phyloP scores from a whole-genome alignment of 2,888 invertebrate genomes.

The Aleiodes alternator region DNA sequence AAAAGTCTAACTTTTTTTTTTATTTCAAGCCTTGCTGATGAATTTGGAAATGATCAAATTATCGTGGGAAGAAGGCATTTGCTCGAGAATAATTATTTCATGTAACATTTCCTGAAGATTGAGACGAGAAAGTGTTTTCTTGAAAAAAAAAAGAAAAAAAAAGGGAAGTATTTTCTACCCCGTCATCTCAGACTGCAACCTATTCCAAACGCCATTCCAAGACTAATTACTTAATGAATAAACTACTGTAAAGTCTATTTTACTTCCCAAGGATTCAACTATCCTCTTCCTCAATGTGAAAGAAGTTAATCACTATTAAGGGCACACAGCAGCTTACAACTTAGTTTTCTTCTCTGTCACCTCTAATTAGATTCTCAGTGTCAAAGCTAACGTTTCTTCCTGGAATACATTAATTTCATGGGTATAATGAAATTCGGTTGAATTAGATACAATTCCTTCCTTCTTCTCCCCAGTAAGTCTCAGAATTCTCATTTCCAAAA shows the following conservation, averaged over 20 bases:
- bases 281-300: conserved; percentile 31
- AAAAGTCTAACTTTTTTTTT: too few species aligned
- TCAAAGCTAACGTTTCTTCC: conserved; percentile 32
- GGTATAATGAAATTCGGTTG: background rate
- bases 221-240: conserved; percentile 58
- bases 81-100: too few species aligned
- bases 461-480: too few species aligned
- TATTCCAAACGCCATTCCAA: conserved; percentile 11
- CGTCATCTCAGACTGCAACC: conserved; percentile 24
- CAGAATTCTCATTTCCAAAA: background rate
- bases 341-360: conserved; percentile 51
- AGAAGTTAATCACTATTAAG: conserved; percentile 52
- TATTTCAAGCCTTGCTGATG: too few species aligned
- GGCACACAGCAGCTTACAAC: conserved; percentile 20
- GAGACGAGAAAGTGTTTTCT: conserved; percentile 1
- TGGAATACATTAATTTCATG: background rate
- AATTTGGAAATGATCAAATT: too few species aligned
- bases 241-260: conserved; percentile 30
- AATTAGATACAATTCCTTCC: background rate
- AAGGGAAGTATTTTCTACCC: conserved; percentile 29
- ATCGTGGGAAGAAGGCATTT: too few species aligned
- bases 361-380: conserved; percentile 55
- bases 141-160: too few species aligned
- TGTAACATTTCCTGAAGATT: background rate
- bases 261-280: background rate